Percentiles rank a stretch among this genome's conserved stretches.
Conservation (phyloP, 2,797 vertebrate species). For the Pitangus sulphuratus region DNA sequence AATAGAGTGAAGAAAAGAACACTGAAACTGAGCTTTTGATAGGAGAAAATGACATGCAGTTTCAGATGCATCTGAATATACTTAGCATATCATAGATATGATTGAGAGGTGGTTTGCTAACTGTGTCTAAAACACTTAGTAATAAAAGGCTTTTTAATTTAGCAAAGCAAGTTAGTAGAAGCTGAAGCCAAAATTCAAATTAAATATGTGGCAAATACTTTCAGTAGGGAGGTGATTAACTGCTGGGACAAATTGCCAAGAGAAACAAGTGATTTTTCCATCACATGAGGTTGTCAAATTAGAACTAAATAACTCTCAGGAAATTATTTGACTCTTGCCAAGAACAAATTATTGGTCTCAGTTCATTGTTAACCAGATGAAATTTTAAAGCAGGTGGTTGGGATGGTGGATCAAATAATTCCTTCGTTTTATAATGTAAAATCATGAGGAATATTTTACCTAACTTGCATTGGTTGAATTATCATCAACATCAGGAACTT, state of each 20-base stretch:
- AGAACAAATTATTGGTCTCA: slow-evolving; percentile 65
- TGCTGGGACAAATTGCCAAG: slow-evolving; percentile 66
- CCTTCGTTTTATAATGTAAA: not conserved
- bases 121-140: slow-evolving; percentile 49
- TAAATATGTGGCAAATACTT: slow-evolving; percentile 60
- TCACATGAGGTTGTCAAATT: slow-evolving; percentile 67
- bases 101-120: slow-evolving; percentile 50
- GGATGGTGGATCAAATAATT: not conserved
- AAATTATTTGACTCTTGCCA: slow-evolving; percentile 65
- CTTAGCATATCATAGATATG: slow-evolving; percentile 15
- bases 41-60: not conserved
- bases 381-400: slow-evolving; percentile 59
- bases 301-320: slow-evolving; percentile 65
- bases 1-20: not conserved
- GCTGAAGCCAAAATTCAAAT: slow-evolving; percentile 63
- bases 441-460: not conserved
- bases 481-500: not conserved
- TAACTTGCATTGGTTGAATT: not conserved
- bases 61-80: not conserved
- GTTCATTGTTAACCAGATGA: slow-evolving; percentile 49
- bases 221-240: slow-evolving; percentile 60
- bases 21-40: not conserved
- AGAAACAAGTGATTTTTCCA: slow-evolving; percentile 68
- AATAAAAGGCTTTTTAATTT: slow-evolving; percentile 65
- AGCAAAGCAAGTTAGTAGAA: slow-evolving; percentile 46